These are phyloP conservation scores for Pedionomus torquatus DNA, from an alignment of 2,113 vertebrate genomes.

Conservation along the genomic window DNA sequence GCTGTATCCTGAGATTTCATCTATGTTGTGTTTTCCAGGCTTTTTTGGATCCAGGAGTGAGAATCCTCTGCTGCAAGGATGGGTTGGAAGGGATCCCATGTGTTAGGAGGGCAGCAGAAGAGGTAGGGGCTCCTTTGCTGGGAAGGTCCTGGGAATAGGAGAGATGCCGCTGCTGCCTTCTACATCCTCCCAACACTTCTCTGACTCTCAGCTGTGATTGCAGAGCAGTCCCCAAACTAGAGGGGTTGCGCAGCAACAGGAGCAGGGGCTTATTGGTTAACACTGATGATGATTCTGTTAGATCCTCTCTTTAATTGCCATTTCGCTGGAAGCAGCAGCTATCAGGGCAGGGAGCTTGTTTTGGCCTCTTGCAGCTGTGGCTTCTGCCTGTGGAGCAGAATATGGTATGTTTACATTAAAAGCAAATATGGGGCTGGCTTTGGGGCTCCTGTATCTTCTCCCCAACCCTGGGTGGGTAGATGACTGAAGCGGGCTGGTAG, in stretches of 20 bases:
- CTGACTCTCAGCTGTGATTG: not conserved
- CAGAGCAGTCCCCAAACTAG: not conserved
- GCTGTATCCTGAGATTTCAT: not conserved
- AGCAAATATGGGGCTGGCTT: not conserved
- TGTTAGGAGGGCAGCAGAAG: not conserved
- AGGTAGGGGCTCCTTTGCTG: not conserved
- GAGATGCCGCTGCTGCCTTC: not conserved
- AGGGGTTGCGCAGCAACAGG: not conserved
- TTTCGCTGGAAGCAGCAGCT: not conserved
- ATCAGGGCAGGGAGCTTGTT: not conserved
- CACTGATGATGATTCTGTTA: not conserved
- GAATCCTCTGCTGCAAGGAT: not conserved
- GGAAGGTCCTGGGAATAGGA: not conserved
- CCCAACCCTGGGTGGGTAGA: no score
- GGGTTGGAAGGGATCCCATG: not conserved
- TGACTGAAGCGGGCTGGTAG: not conserved
- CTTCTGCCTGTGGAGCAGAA: not conserved
- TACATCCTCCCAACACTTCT: not conserved
- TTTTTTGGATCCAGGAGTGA: not conserved
- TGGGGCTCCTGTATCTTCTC: not conserved
- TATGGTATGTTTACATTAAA: accelerated
- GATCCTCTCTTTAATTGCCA: not conserved
- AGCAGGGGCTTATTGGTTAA: not conserved
- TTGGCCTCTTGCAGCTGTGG: not conserved
- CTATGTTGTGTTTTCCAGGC: not conserved